These are phyloP conservation scores for Diarsia brunnea DNA, from an alignment of 2,888 invertebrate species.

Conservation along the genomic window DNA sequence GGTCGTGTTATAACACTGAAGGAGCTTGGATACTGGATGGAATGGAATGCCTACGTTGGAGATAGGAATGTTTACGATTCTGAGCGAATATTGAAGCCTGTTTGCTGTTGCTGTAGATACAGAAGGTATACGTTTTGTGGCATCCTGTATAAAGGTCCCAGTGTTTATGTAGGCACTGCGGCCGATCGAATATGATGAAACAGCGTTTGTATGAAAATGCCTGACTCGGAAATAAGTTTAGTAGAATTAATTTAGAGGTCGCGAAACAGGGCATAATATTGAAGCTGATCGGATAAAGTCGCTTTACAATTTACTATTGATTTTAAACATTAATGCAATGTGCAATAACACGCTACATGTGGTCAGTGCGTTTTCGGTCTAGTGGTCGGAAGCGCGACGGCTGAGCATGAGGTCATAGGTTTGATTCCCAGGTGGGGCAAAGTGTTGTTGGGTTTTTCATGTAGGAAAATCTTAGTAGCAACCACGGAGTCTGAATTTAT, in stretches of 20 bases:
- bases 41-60: constrained; percentile 21
- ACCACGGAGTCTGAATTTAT: no score
- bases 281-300: no score
- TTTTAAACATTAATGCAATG: background rate
- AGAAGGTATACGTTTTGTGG: background rate
- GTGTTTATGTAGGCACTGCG: background rate
- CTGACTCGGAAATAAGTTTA: background rate
- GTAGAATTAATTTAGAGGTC: background rate
- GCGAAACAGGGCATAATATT: no score
- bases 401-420: no score
- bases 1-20: constrained; percentile 25
- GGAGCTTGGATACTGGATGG: background rate
- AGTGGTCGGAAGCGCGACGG: no score
- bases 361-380: background rate
- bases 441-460: no score
- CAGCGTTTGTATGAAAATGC: background rate
- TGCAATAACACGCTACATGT: background rate
- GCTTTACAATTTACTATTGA: no score
- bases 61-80: constrained; percentile 33
- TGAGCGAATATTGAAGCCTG: constrained; percentile 3
- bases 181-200: background rate
- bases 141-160: background rate
- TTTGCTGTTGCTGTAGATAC: constrained; percentile 3
- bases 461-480: no score
- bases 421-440: no score